Evolutionary conservation across 2,888 invertebrate genomes (phyloP).

Genomic region (Geotrupes spiniger): DNA sequence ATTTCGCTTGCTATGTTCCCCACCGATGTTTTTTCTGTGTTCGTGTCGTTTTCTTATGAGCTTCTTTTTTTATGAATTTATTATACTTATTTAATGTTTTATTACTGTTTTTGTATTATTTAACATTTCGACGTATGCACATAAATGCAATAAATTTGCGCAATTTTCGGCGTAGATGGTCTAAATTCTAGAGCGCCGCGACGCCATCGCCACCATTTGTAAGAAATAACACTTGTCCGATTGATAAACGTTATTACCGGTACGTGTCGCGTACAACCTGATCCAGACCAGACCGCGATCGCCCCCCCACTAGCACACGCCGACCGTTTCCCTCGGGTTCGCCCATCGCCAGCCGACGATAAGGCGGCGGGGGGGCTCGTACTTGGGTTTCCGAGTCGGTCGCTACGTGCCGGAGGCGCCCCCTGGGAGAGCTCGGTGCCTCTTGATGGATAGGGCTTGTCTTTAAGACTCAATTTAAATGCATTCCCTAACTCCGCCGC

Average conservation of each 20-base stretch:
- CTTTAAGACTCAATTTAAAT: constrained; percentile 47
- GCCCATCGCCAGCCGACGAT: not conserved
- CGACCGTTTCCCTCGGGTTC: constrained; percentile 12
- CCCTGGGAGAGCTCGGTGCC: constrained; percentile 38
- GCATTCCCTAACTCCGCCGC: constrained; percentile 43
- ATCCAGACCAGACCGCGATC: constrained; percentile 8
- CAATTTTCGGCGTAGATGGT: no score
- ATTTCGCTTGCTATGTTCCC: no score
- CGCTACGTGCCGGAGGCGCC: constrained; percentile 34
- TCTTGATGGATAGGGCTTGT: constrained; percentile 45
- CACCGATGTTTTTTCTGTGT: no score
- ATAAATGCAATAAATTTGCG: no score
- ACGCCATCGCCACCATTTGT: no score
- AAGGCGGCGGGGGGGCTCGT: constrained; percentile 15
- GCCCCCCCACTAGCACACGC: constrained; percentile 11
- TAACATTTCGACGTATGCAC: no score
- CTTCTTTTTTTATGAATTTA: no score
- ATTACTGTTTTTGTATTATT: no score
- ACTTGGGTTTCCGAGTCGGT: constrained; percentile 16
- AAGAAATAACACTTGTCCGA: not conserved
- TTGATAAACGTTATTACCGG: constrained; percentile 15
- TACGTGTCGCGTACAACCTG: constrained; percentile 16
- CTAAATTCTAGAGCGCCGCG: no score
- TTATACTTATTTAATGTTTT: no score
- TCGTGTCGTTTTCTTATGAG: no score